Conservation (phyloP, 2,888 invertebrate genomes). For the Athalia cordata region DNA sequence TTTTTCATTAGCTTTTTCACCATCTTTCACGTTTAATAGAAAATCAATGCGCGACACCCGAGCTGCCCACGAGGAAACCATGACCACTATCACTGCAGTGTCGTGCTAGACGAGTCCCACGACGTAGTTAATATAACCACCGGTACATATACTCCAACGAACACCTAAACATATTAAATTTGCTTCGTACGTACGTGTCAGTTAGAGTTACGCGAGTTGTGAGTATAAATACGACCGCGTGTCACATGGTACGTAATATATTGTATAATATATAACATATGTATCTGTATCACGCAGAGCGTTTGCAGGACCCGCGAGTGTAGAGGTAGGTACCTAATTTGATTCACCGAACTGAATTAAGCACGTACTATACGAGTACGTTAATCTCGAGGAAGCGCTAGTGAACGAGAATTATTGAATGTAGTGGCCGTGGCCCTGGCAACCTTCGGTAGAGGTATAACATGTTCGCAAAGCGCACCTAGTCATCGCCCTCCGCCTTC, state of each 20-base stretch:
- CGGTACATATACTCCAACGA: too few species aligned
- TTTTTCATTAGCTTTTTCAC: not conserved
- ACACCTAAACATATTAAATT: too few species aligned
- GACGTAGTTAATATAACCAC: too few species aligned
- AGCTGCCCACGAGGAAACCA: not conserved
- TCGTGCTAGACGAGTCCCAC: too few species aligned
- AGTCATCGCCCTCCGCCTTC: slow-evolving; percentile 13
- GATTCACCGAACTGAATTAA: slow-evolving; percentile 39
- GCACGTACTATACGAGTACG: slow-evolving; percentile 34
- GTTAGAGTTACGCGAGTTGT: too few species aligned
- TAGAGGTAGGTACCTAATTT: slow-evolving; percentile 20
- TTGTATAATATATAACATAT: too few species aligned
- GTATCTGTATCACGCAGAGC: not conserved
- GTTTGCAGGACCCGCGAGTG: slow-evolving; percentile 2
- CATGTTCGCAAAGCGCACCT: slow-evolving; percentile 9
- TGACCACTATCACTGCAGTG: too few species aligned
- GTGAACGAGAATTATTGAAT: slow-evolving; percentile 40
- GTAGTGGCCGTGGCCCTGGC: slow-evolving; percentile 42
- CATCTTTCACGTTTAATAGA: not conserved
- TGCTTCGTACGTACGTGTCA: too few species aligned
- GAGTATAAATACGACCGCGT: too few species aligned
- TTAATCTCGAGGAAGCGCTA: slow-evolving; percentile 43
- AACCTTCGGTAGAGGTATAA: not conserved
- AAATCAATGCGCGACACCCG: slow-evolving; percentile 15
- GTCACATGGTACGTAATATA: too few species aligned